Evolutionary conservation across 2,797 vertebrate genomes (phyloP), one percentile per base, ranked within the genome.

Genomic region (Sebastes minor): DNA sequence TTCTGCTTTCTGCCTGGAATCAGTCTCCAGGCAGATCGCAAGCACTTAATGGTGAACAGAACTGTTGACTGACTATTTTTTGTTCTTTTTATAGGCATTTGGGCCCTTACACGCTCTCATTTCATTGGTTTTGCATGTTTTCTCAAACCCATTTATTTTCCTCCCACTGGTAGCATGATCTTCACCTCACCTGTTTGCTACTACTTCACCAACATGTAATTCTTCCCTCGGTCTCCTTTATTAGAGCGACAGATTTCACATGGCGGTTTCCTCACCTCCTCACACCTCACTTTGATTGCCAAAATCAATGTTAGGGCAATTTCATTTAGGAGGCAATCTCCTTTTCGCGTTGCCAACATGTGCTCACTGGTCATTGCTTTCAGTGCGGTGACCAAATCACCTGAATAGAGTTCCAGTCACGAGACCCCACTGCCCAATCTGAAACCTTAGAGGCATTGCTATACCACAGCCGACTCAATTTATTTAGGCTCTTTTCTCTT

Each of bases 91-190:
- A 46, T 88, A 89, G 87, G 82, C 80, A 84, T 74, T 76, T 18
- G 64, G 74, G 59, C 57, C 46, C 30, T 85, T 53, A 67, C 33
- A 56, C 30, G 16, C 70, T 61, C 42, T 80, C 22, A 79, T 84
- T 75, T 72, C 23, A 73, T 38, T 84, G 55, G 67, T 84, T 87
- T 83, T 91, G 92, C 92, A 92, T 90, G 90, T 66, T 83, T 89
- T 64, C 76, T 82, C 35, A 83, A 72, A 76, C 23, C 64, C 57
- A 59, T 84, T 83, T 65, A 30, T 85, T 84, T 89, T 3, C 61
- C 55, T 7, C 60, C 33, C 57, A 81, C 78, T 28, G 23, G 61
- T 52, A 56, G 89, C 89, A 89, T 89, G 82, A 60, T 32, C 32
- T 69, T 73, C 77, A 83, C 49, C 64, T 76, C 73, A 85, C 77